Conservation (phyloP, 2,113 vertebrate genomes). For the rabbit (Oryctolagus cuniculus) region DNA sequence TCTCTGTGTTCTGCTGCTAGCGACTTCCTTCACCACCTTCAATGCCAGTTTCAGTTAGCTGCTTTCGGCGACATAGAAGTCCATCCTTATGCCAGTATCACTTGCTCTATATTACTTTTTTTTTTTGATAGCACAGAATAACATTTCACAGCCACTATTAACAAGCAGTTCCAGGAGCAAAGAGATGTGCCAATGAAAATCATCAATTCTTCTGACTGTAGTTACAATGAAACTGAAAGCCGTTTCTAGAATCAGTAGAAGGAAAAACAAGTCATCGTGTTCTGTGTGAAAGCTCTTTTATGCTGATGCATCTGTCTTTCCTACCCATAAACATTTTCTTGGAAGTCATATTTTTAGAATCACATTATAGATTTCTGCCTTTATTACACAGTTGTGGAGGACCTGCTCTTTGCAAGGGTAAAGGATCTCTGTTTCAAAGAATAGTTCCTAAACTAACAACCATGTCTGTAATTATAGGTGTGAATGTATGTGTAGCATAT, state of each 20-base stretch:
- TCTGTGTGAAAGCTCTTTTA: neutral
- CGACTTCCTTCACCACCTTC: no score
- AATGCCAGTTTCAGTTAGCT: no score
- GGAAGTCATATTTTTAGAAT: slow-evolving; percentile 43
- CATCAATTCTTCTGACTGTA: neutral
- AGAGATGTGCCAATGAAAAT: neutral
- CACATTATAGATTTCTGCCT: neutral
- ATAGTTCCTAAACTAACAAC: neutral
- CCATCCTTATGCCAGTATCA: neutral
- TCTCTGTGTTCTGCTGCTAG: no score
- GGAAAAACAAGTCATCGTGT: neutral
- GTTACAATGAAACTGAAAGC: slow-evolving; percentile 9
- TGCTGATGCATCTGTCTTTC: neutral
- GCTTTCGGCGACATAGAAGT: no score
- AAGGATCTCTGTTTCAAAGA: neutral
- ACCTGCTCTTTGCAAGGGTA: neutral
- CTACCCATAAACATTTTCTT: neutral
- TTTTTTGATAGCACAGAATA: slow-evolving; percentile 8
- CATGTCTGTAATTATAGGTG: neutral
- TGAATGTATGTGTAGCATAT: neutral
- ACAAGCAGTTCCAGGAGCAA: neutral
- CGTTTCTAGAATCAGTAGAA: slow-evolving; percentile 43
- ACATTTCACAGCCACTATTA: neutral
- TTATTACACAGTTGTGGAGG: neutral
- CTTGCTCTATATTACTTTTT: neutral